Evolutionary conservation across 1,140 invertebrate species (phyloP).

Genomic region (Ladona fulva): DNA sequence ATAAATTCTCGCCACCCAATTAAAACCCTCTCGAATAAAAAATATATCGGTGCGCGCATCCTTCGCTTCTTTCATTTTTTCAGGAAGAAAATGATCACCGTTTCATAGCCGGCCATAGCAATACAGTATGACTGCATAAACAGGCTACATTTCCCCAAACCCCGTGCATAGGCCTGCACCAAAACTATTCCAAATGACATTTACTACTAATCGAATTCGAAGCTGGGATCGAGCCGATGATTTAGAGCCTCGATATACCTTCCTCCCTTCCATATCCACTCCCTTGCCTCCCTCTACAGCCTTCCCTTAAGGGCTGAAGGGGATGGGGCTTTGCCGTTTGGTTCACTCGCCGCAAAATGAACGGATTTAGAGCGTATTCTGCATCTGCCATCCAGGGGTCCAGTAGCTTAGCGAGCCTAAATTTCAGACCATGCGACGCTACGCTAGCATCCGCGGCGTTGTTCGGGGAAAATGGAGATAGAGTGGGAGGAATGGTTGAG

Average conservation of each 20-base stretch:
- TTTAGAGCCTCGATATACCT: not conserved
- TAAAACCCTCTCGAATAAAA: not conserved
- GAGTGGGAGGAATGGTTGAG: not conserved
- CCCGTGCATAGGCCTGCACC: not conserved
- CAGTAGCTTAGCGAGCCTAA: not conserved
- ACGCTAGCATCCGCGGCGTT: not conserved
- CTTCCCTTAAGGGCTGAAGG: not conserved
- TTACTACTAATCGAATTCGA: not conserved
- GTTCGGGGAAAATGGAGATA: not conserved
- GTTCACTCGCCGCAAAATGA: not conserved
- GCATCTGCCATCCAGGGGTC: not conserved
- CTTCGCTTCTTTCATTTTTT: not conserved
- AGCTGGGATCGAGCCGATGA: constrained; percentile 1
- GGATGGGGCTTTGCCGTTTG: not conserved
- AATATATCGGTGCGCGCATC: not conserved
- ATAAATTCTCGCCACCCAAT: not conserved
- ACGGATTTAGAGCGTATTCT: not conserved
- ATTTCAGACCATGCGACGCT: not conserved
- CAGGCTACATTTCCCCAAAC: not conserved
- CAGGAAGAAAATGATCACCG: not conserved
- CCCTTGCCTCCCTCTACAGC: not conserved
- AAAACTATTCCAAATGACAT: not conserved
- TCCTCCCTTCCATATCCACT: not conserved
- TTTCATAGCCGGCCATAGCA: not conserved
- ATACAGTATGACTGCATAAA: not conserved